Percentiles rank a stretch among this genome's conserved stretches.
phyloP scores from a whole-genome alignment of 2,888 invertebrate species.

The Apotomis capreana region DNA sequence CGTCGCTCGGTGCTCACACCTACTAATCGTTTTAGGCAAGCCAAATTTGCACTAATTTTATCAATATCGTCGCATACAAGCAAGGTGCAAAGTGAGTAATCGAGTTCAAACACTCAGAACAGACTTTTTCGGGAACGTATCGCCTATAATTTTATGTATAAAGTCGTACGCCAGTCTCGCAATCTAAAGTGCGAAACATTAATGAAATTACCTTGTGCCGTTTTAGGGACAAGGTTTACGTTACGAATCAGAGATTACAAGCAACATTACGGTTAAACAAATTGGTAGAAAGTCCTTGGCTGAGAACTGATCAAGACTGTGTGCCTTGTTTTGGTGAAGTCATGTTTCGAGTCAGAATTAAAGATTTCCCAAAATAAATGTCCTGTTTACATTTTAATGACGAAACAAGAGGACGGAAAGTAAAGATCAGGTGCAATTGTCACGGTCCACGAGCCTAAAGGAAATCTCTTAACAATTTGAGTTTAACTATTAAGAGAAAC shows the following conservation, averaged over 20 bases:
- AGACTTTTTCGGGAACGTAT: not conserved
- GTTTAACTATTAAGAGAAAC: too few relatives aligned
- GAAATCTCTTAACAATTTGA: not conserved
- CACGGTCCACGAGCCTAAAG: not conserved
- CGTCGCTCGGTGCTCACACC: conserved; percentile 16
- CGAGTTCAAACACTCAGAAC: not conserved
- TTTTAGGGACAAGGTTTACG: conserved; percentile 38
- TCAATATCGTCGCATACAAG: not conserved
- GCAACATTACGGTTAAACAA: conserved; percentile 21
- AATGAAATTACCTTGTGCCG: conserved; percentile 31
- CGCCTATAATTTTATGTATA: not conserved
- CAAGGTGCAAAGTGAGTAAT: not conserved
- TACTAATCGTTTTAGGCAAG: not conserved
- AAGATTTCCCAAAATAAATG: conserved; percentile 15
- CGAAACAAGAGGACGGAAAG: conserved; percentile 11
- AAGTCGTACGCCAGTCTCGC: conserved; percentile 7
- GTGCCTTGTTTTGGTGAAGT: conserved; percentile 14
- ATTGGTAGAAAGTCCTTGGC: conserved; percentile 33
- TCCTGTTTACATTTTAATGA: conserved; percentile 4
- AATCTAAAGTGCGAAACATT: conserved; percentile 17
- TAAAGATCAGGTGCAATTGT: not conserved
- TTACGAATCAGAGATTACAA: conserved; percentile 31
- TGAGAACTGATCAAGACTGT: conserved; percentile 12
- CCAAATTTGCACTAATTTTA: too few relatives aligned
- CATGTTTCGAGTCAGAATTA: conserved; percentile 12